Evolutionary conservation across 2,797 vertebrate genomes (phyloP), one percentile per base, ranked within the genome.

Genomic region (Chiloscyllium punctatum): DNA sequence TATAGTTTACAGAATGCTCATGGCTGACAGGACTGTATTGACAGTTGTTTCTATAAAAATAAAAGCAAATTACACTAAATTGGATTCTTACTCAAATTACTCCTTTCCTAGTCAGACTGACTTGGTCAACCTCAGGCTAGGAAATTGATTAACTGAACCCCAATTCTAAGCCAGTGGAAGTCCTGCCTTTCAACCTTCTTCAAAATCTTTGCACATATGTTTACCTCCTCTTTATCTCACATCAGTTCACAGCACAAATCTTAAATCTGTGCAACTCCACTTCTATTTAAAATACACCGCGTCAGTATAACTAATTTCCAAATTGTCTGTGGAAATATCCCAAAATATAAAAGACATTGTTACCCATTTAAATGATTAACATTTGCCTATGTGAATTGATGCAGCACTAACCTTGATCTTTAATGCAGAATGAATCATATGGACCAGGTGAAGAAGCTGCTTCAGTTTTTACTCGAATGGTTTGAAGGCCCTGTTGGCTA

Each of bases 361-460:
- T 57, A 33, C 69, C 25, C 30, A 7, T 18, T 16, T 79, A 30
- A 74, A 94, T 15, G 37, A 27, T 21, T 66, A 66, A 33, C n/a
- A 66, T 68, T 42, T 33, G 91, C 7, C 2, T 21, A 27, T 74
- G 68, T 48, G 23, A 16, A 42, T 4, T 48, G 37, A 84, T 95
- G 96, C 48, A 95, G 66, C 96, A 97, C 98, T 97, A 96, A 99
- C 98, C 98, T 98, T 97, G 97, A 96, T 98, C 98, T 97, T 98
- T 98, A 96, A 99, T 97, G 96, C 98, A 99, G 97, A 99, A 98
- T 96, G 98, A 98, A 48, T 96, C 97, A 96, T 98, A 97, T 92
- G 96, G 97, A 86, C 96, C 96, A 51, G 96, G 96, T 7, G 98
- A 97, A 96, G 97, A 97, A 94, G 95, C 95, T 95, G 98, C 98